phyloP scores from a whole-genome alignment of 1,140 invertebrate species.

The Pteromalus puparum region DNA sequence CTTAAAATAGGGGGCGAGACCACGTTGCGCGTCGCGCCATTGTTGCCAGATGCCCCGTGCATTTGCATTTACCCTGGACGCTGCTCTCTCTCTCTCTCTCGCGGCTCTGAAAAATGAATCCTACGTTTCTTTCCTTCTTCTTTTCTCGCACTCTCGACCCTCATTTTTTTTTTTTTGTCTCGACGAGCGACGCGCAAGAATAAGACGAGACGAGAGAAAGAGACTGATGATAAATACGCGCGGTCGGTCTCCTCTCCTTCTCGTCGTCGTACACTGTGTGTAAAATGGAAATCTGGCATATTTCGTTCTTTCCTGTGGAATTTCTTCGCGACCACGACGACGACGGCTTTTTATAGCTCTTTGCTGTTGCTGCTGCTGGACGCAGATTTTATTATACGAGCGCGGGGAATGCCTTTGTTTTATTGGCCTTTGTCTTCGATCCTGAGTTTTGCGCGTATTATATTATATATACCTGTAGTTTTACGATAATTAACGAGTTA shows the following conservation, averaged over 20 bases:
- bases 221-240: slow-evolving; percentile 47
- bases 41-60: slow-evolving; percentile 75
- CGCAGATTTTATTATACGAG: slow-evolving; percentile 20
- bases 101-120: slow-evolving; percentile 58
- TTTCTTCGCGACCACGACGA: neutral
- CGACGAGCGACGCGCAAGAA: neutral
- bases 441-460: neutral
- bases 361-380: neutral
- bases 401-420: slow-evolving; percentile 38
- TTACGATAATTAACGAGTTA: neutral
- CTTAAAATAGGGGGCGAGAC: slow-evolving; percentile 75
- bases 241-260: neutral
- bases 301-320: slow-evolving; percentile 33
- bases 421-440: slow-evolving; percentile 22
- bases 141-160: slow-evolving; percentile 5
- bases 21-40: slow-evolving; percentile 65
- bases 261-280: neutral
- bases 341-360: neutral
- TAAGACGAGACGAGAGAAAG: slow-evolving; percentile 2
- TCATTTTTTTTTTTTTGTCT: slow-evolving; percentile 13
- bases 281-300: slow-evolving; percentile 50
- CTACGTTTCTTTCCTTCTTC: slow-evolving; percentile 30
- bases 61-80: slow-evolving; percentile 73
- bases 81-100: too few species aligned
- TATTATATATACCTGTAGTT: neutral